A percentile compares a stretch with the other conserved stretches of the same genome.
Conservation (phyloP, 2,113 vertebrate genomes). For the Recurvirostra avosetta region DNA sequence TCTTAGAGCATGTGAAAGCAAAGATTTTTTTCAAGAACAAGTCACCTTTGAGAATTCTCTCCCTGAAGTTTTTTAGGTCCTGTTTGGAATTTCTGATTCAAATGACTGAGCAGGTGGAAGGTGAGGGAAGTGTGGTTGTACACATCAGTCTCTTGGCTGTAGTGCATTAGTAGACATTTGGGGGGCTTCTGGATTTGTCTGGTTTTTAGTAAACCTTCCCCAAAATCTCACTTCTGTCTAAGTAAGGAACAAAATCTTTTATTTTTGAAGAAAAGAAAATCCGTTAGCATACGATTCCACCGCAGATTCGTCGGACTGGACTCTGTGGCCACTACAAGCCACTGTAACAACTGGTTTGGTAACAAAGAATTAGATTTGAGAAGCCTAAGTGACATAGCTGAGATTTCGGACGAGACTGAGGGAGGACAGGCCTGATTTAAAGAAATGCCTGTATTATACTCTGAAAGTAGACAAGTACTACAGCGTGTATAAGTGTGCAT, state of each 20-base stretch:
- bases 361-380: not conserved
- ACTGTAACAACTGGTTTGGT: not conserved
- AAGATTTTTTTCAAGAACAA: not conserved
- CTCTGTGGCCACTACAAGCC: not conserved
- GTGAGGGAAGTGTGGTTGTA: not conserved
- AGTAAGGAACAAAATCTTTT: not conserved
- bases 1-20: not conserved
- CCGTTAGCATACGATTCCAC: not conserved
- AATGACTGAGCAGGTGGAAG: not conserved
- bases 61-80: not conserved
- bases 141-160: not conserved
- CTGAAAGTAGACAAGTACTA: not conserved
- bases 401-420: not conserved
- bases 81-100: not conserved
- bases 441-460: not conserved
- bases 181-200: not conserved
- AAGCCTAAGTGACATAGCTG: not conserved
- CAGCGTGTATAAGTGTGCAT: not conserved
- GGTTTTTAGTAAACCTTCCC: not conserved
- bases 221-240: not conserved
- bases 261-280: not conserved
- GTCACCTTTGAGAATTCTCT: not conserved
- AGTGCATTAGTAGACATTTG: not conserved
- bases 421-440: not conserved
- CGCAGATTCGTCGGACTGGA: not conserved